phyloP scores from a whole-genome alignment of 30 jellyfish, hydroid and myxozoan genomes.

The Pelagia noctiluca region DNA sequence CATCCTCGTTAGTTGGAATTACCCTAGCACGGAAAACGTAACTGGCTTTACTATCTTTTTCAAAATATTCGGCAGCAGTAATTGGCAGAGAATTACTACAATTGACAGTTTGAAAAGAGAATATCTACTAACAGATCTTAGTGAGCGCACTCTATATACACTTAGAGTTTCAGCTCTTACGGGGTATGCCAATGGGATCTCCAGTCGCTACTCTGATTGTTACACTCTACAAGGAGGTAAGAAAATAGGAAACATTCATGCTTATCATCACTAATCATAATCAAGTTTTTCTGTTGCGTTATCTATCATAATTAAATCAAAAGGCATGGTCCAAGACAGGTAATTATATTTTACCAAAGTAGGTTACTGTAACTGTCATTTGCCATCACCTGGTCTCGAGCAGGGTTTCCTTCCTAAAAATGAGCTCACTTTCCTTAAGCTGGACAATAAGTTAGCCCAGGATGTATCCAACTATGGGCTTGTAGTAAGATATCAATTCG shows the following conservation, averaged over 20 bases:
- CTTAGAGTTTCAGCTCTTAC: conserved; percentile 8
- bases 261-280: too few relatives aligned
- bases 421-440: too few relatives aligned
- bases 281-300: neutral
- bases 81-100: neutral
- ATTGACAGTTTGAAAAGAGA: neutral
- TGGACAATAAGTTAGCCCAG: too few relatives aligned
- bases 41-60: neutral
- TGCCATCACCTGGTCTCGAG: neutral
- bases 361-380: neutral
- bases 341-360: too few relatives aligned
- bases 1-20: neutral
- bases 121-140: neutral
- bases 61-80: neutral
- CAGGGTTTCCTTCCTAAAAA: neutral
- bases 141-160: neutral
- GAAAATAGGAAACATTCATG: neutral
- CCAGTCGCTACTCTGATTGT: neutral
- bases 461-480: too few relatives aligned
- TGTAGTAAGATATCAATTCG: too few relatives aligned
- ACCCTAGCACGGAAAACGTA: neutral
- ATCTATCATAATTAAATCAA: neutral
- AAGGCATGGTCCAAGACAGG: neutral
- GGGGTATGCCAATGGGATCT: neutral
- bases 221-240: neutral